Evolutionary conservation across 2,888 invertebrate genomes (phyloP), one percentile per base, ranked within the genome.

Genomic region (Microdon myrmicae): DNA sequence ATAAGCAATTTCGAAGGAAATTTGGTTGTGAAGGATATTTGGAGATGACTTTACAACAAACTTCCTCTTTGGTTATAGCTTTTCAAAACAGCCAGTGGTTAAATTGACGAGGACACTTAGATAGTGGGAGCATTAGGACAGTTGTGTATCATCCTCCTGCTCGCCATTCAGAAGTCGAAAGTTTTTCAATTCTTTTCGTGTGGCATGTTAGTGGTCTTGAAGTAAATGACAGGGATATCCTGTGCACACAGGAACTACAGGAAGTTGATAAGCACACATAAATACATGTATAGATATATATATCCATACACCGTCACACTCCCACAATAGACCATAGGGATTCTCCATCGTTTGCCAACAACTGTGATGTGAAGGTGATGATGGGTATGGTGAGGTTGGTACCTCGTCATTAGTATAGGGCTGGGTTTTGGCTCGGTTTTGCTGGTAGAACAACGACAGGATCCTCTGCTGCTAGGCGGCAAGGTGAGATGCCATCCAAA

Each of bases 401-500:
- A n/a, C n/a, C n/a, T n/a, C n/a, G n/a, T n/a, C n/a, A n/a, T n/a
- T n/a, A n/a, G n/a, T n/a, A n/a, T n/a, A n/a, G n/a, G n/a, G n/a
- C n/a, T n/a, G n/a, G n/a, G n/a, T n/a, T n/a, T n/a, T n/a, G n/a
- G n/a, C n/a, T n/a, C n/a, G n/a, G n/a, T n/a, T n/a, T n/a, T n/a
- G n/a, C n/a, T n/a, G n/a, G n/a, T n/a, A 22, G 22, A 22, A 22
- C 6, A 22, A 22, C 6, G 22, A 8, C 1, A 22, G 6, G 22
- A 22, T 64, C 64, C 58, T 53, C 43, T 58, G 41, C 64, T 58
- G 26, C 47, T 51, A 45, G 31, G 37, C 41, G 39, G 39, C 58
- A 43, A 64, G 64, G 58, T 64, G 64, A 64, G 58, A 58, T 64
- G 64, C 64, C 64, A 64, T 58, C 70, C 71, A 74, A 73, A 72